Conservation (phyloP, 2,797 vertebrate species). For the Lepus townsendii region DNA sequence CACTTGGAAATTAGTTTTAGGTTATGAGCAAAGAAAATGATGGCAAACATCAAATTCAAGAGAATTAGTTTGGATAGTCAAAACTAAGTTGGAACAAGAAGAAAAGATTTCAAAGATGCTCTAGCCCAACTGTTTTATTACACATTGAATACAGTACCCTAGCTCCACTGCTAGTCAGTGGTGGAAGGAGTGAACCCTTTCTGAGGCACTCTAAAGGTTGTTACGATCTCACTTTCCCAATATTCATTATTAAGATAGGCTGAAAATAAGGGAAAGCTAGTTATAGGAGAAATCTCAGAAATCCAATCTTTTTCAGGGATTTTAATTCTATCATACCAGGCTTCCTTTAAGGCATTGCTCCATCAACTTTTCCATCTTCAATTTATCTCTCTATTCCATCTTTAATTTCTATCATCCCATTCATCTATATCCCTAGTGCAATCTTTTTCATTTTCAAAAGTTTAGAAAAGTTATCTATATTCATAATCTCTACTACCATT, state of each 20-base stretch:
- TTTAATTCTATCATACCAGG: neutral
- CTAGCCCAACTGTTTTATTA: neutral
- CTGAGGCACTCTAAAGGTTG: neutral
- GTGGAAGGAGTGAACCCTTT: neutral
- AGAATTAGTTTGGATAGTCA: neutral
- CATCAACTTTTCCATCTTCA: neutral
- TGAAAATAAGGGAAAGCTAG: neutral
- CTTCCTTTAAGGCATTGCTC: neutral
- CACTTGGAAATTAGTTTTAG: neutral
- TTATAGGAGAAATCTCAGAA: neutral
- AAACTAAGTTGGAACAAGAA: neutral
- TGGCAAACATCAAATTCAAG: neutral
- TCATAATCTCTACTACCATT: neutral
- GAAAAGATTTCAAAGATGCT: neutral
- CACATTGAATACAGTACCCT: neutral
- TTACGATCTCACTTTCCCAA: neutral
- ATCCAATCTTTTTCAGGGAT: neutral
- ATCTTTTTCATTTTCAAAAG: neutral
- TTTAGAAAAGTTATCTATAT: neutral
- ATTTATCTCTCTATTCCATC: neutral
- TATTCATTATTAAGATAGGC: neutral
- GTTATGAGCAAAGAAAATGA: conserved; percentile 28
- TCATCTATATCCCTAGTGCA: neutral
- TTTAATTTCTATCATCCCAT: neutral
- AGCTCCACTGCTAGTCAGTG: neutral